Evolutionary conservation across 2,113 vertebrate genomes (phyloP), one percentile per base, ranked within the genome.

Genomic region (Alaudala cheleensis): DNA sequence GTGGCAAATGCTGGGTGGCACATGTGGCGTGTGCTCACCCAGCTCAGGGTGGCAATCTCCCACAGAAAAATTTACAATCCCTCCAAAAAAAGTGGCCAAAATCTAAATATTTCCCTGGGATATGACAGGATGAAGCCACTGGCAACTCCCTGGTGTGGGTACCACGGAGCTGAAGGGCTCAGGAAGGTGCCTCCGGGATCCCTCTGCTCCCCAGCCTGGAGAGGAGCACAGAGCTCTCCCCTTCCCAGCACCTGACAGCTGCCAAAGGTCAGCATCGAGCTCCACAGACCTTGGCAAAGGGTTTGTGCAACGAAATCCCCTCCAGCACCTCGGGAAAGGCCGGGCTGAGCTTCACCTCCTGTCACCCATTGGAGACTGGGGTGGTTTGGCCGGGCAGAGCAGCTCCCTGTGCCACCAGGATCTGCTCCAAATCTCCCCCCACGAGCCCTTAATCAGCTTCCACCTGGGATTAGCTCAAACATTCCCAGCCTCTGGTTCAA

Each of bases 401-500:
- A 40, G 95, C 65, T 94, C 65, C 84, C 45, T 2, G 14, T 45
- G 66, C 89, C 39, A 8, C 70, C 67, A 50, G 88, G 90, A 90
- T 14, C 44, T 25, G 72, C 91, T 90, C 77, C 95, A 89, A 78
- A 92, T 90, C 96, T 82, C 57, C 66, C 87, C 53, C 74, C 80
- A 47, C 2, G 21, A 97, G 93, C 95, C 83, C 72, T 96, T 96
- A 95, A 95, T 90, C 95, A 93, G 96, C 95, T 96, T 96, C 86
- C 94, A 90, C 72, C 78, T 79, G 79, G 29, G 83, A 96, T 97
- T 93, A 97, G 95, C 71, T 37, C 93, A 89, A 94, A 88, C 70
- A 67, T 95, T 97, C 96, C 91, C 90, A 90, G 95, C 82, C 88
- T 86, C 84, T 82, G 88, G 34, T 82, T 87, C 81, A 91, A 96